Evolutionary conservation across 2,797 vertebrate genomes (phyloP).

Genomic region (Bovichtus variegatus): DNA sequence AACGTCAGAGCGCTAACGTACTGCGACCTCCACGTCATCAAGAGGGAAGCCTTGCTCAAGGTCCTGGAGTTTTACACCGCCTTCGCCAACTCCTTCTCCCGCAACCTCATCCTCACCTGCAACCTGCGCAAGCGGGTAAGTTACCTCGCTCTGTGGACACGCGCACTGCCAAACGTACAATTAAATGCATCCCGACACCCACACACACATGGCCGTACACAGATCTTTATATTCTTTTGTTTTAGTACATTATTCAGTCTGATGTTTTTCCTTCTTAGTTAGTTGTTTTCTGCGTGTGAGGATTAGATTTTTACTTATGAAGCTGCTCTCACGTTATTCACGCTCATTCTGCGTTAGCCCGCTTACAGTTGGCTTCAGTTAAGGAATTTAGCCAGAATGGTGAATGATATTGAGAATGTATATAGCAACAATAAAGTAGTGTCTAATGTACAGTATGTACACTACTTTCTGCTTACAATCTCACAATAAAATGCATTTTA

Average conservation of each 20-base stretch:
- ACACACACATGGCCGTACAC: neutral
- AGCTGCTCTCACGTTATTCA: neutral
- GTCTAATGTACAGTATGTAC: too few relatives aligned
- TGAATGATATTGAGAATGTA: neutral
- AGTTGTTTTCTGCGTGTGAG: neutral
- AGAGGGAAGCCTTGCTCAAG: slow-evolving; percentile 94
- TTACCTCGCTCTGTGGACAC: neutral
- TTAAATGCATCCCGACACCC: neutral
- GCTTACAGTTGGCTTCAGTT: neutral
- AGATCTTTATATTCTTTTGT: neutral
- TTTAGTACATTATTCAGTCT: neutral
- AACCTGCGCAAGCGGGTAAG: slow-evolving; percentile 96
- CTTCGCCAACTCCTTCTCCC: slow-evolving; percentile 96
- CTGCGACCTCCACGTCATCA: slow-evolving; percentile 97
- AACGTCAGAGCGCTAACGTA: slow-evolving; percentile 96
- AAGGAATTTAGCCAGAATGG: neutral
- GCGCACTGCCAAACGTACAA: neutral
- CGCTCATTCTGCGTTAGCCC: neutral
- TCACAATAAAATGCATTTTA: too few relatives aligned
- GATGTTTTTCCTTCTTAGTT: neutral
- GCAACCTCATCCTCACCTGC: slow-evolving; percentile 97
- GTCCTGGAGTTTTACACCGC: slow-evolving; percentile 96
- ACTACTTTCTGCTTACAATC: too few relatives aligned
- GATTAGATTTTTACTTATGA: neutral
- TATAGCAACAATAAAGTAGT: too few relatives aligned